Conservation (phyloP, 2,888 invertebrate species). For the Troides oblongomaculatus region DNA sequence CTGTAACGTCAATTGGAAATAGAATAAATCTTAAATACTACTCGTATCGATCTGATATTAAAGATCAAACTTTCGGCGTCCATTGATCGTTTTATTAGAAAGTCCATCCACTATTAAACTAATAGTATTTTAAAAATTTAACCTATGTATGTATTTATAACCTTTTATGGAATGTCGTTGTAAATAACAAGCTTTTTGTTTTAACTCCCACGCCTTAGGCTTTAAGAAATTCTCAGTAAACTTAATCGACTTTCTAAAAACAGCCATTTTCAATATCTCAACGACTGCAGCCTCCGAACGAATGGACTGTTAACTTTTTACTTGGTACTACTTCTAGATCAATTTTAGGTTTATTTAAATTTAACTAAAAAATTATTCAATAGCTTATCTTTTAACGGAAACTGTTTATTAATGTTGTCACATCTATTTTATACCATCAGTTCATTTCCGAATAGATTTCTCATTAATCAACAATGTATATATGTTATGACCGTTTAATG, state of each 20-base stretch:
- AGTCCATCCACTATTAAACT: not conserved
- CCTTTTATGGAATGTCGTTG: not conserved
- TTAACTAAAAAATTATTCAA: not conserved
- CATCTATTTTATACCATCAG: not conserved
- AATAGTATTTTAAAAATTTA: no score
- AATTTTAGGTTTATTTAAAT: not conserved
- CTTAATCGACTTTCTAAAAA: slow-evolving; percentile 56
- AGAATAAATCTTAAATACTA: not conserved
- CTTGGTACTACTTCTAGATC: not conserved
- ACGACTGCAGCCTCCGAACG: slow-evolving; percentile 31
- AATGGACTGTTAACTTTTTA: slow-evolving; percentile 7
- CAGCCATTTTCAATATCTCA: slow-evolving; percentile 55
- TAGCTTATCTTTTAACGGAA: no score
- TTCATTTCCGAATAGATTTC: not conserved
- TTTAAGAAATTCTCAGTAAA: slow-evolving; percentile 44
- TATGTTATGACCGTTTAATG: not conserved
- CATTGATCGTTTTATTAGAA: not conserved
- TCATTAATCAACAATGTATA: not conserved
- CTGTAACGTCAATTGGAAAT: not conserved
- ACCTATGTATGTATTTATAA: not conserved
- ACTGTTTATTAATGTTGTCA: no score
- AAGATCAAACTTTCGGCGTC: not conserved
- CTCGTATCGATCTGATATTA: not conserved
- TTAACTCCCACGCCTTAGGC: slow-evolving; percentile 28
- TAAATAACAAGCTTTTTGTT: not conserved